These are phyloP conservation scores for Tromatobia lineatoria DNA, from an alignment of 2,888 invertebrate species.

Conservation along the genomic window DNA sequence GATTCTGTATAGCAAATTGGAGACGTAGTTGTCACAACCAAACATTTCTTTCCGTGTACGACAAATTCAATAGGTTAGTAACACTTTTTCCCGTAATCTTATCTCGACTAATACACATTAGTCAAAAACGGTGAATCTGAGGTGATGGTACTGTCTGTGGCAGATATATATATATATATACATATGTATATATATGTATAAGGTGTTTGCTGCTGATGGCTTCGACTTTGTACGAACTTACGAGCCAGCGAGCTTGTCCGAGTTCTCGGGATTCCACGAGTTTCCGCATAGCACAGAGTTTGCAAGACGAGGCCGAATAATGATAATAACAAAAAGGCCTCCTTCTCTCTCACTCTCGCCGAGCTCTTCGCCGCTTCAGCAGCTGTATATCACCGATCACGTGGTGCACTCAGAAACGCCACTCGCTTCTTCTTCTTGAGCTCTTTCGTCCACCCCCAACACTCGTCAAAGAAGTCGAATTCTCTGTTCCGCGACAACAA, in stretches of 20 bases:
- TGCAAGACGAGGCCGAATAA: slow-evolving; percentile 46
- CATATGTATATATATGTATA: no score
- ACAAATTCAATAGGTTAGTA: no score
- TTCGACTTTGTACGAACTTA: slow-evolving; percentile 26
- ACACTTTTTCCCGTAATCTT: no score
- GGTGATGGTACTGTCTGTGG: neutral
- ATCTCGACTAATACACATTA: no score
- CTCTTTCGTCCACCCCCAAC: neutral
- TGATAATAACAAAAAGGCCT: slow-evolving; percentile 40
- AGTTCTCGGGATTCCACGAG: slow-evolving; percentile 31
- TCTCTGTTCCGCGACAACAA: slow-evolving; percentile 17
- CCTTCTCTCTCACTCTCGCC: slow-evolving; percentile 18
- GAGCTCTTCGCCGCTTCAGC: neutral
- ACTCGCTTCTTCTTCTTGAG: slow-evolving; percentile 31
- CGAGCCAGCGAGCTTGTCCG: slow-evolving; percentile 34
- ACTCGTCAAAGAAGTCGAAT: slow-evolving; percentile 45
- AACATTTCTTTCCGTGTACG: no score
- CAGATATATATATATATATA: neutral
- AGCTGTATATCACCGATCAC: slow-evolving; percentile 33
- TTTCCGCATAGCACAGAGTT: slow-evolving; percentile 19
- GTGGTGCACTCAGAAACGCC: slow-evolving; percentile 43
- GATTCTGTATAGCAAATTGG: no score
- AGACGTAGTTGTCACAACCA: no score
- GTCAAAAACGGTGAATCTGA: neutral
- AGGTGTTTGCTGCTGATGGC: neutral